Percentiles rank a stretch among this genome's conserved stretches.
Conservation (phyloP, 2,113 vertebrate species). For the Catharus minimus region DNA sequence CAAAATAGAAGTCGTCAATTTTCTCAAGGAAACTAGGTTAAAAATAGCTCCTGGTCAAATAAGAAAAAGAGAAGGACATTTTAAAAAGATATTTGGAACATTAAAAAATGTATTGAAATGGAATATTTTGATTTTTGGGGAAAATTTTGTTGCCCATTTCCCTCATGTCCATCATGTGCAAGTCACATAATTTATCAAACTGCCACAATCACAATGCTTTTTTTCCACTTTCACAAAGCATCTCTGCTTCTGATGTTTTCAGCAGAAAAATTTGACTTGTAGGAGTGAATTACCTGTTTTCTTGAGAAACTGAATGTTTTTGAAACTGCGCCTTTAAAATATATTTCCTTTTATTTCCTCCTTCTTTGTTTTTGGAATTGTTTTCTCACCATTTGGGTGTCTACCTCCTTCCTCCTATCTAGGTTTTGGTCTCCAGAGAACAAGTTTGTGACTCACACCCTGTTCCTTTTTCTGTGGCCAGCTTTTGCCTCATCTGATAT, state of each 20-base stretch:
- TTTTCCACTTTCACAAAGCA: background rate
- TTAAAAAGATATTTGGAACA: background rate
- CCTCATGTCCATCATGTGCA: background rate
- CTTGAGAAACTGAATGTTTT: background rate
- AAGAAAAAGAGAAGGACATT: background rate
- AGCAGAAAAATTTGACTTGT: background rate
- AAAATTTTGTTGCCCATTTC: background rate
- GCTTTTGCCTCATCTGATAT: conserved; percentile 26
- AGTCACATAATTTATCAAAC: background rate
- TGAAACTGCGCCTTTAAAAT: background rate
- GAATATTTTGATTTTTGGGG: background rate
- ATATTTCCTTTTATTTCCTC: background rate
- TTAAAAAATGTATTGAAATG: background rate
- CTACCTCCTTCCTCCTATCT: background rate
- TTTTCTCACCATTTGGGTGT: background rate
- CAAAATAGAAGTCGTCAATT: background rate
- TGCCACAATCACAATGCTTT: background rate
- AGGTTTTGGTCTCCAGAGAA: background rate
- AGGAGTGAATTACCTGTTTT: background rate
- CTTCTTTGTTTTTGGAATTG: background rate
- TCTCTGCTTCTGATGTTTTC: background rate
- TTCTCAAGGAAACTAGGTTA: background rate
- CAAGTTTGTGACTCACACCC: conserved; percentile 35
- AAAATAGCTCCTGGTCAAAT: background rate
- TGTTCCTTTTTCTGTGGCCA: conserved; percentile 30